Percentiles rank a stretch among this genome's conserved stretches.
Evolutionary conservation across 2,888 invertebrate genomes (phyloP).

Genomic region (Melieria crassipennis): DNA sequence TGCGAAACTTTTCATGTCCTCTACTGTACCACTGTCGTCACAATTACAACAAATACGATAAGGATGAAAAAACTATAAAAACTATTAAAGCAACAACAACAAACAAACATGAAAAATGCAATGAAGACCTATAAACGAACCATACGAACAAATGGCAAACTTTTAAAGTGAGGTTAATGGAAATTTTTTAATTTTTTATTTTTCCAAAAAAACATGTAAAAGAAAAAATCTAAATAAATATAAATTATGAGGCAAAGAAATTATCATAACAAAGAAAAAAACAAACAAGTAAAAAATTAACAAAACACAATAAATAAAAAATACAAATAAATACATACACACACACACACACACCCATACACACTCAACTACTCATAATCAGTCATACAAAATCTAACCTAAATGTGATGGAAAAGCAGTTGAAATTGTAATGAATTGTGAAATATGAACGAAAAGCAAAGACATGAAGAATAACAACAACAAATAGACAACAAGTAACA

Average conservation of each 20-base stretch:
- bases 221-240: not conserved
- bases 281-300: slow-evolving; percentile 18
- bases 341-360: slow-evolving; percentile 19
- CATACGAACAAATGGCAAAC: no score
- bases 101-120: no score
- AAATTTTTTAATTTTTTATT: slow-evolving; percentile 25
- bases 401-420: slow-evolving; percentile 9
- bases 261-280: not conserved
- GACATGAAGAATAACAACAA: no score
- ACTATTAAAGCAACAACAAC: no score
- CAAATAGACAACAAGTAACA: no score
- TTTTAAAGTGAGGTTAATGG: no score
- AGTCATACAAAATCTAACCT: not conserved
- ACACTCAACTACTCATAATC: not conserved
- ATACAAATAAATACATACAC: slow-evolving; percentile 33
- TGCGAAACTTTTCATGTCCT: no score
- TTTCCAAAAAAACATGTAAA: slow-evolving; percentile 15
- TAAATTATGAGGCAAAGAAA: not conserved
- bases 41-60: no score
- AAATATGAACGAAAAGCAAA: slow-evolving; percentile 19
- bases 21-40: no score
- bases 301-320: slow-evolving; percentile 21
- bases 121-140: no score
- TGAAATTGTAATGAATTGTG: slow-evolving; percentile 36
- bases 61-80: no score